Conservation (phyloP, 2,888 invertebrate species). For the Cephus pygmeus region DNA sequence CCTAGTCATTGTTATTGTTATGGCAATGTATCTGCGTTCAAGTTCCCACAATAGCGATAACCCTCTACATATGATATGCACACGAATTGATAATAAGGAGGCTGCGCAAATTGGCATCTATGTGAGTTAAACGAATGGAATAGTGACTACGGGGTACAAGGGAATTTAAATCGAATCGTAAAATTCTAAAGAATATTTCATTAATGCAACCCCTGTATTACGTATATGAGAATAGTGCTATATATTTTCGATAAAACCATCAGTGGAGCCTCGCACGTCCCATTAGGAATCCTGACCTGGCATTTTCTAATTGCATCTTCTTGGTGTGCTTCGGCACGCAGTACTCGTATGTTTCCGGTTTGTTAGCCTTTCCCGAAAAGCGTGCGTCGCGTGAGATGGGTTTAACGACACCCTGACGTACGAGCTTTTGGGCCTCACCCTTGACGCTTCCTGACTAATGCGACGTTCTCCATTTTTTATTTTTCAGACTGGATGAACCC, state of each 20-base stretch:
- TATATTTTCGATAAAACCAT: background rate
- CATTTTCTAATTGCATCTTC: constrained; percentile 48
- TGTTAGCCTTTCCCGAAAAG: constrained; percentile 36
- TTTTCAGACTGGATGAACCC: constrained; percentile 95
- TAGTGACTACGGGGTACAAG: background rate
- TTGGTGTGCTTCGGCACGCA: constrained; percentile 32
- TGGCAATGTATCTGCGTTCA: background rate
- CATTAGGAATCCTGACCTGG: constrained; percentile 39
- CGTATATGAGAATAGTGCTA: background rate
- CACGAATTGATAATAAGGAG: background rate
- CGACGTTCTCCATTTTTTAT: constrained; percentile 56
- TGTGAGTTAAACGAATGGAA: background rate
- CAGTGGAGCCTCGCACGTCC: constrained; percentile 34
- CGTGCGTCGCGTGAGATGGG: constrained; percentile 31
- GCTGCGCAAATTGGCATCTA: background rate
- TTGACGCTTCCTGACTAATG: constrained; percentile 9
- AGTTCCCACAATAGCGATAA: background rate
- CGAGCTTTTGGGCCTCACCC: background rate
- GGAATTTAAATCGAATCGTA: background rate
- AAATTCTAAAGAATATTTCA: background rate
- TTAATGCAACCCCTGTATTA: background rate
- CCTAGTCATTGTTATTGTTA: background rate
- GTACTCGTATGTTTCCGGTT: constrained; percentile 37
- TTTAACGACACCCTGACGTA: constrained; percentile 10
- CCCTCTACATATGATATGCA: background rate